These are phyloP conservation scores for Pheosia gnoma DNA, from an alignment of 2,888 invertebrate genomes.

Conservation along the genomic window DNA sequence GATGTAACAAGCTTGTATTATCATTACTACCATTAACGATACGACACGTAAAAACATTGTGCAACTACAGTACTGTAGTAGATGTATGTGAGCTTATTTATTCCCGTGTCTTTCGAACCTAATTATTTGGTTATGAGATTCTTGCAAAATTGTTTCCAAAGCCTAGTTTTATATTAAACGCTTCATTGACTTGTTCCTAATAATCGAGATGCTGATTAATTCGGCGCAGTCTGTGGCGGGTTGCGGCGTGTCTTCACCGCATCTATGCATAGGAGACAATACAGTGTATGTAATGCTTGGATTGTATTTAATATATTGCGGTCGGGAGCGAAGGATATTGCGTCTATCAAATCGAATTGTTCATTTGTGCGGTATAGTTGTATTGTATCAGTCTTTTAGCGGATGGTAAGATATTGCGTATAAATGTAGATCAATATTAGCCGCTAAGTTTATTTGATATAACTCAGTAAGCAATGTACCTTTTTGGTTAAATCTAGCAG, in stretches of 20 bases:
- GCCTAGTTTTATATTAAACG: background rate
- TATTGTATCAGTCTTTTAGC: background rate
- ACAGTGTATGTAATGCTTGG: background rate
- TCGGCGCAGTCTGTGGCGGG: background rate
- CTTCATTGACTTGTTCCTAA: background rate
- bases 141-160: background rate
- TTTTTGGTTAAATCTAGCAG: too few species aligned
- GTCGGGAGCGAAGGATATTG: constrained; percentile 6
- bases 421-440: background rate
- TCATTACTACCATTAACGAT: too few species aligned
- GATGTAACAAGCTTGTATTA: too few species aligned
- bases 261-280: background rate
- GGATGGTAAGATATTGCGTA: background rate
- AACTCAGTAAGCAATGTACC: background rate
- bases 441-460: background rate
- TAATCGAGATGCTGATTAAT: background rate
- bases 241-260: constrained; percentile 2
- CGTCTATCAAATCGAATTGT: constrained; percentile 5
- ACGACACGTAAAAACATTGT: too few species aligned
- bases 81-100: too few species aligned
- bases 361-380: constrained; percentile 2
- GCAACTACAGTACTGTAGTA: too few species aligned
- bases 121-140: too few species aligned
- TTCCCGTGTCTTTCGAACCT: too few species aligned
- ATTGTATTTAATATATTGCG: constrained; percentile 3